A percentile compares a stretch with the other conserved stretches of the same genome.
Conservation (phyloP, 23 tunicate genomes). For the Styela plicata region DNA sequence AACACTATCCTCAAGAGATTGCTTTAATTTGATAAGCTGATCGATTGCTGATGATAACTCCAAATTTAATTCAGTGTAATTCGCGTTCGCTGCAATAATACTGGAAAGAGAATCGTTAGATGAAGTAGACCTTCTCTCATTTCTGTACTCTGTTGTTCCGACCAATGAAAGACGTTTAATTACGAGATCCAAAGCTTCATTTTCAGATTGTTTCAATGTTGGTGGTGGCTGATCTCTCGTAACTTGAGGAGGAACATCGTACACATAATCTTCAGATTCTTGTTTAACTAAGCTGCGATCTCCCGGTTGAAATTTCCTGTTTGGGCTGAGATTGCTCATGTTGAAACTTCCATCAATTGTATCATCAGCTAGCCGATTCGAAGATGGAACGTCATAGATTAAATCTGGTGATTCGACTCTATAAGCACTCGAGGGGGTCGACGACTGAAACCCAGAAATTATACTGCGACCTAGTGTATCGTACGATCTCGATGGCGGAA, state of each 20-base stretch:
- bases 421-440: background rate
- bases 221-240: slow-evolving; percentile 28
- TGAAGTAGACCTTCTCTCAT: slow-evolving; percentile 37
- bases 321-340: slow-evolving; percentile 4
- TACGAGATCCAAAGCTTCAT: slow-evolving; percentile 12
- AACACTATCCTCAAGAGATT: slow-evolving; percentile 73
- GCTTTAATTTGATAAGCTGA: slow-evolving; percentile 53
- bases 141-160: background rate
- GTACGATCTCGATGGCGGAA: slow-evolving; percentile 41
- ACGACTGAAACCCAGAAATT: background rate
- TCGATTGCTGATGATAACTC: slow-evolving; percentile 46
- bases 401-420: slow-evolving; percentile 11
- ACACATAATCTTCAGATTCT: slow-evolving; percentile 53
- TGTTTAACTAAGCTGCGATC: background rate
- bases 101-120: slow-evolving; percentile 70
- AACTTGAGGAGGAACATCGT: slow-evolving; percentile 91
- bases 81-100: slow-evolving; percentile 42
- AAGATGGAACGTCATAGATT: slow-evolving; percentile 23
- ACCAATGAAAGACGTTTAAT: slow-evolving; percentile 24
- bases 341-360: slow-evolving; percentile 2
- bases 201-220: background rate
- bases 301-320: background rate
- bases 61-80: slow-evolving; percentile 52
- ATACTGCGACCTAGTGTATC: background rate
- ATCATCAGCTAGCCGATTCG: slow-evolving; percentile 10